Base-by-base conservation (phyloP, 2,113 vertebrate genomes). In the Sphaerodactylus townsendi region DNA sequence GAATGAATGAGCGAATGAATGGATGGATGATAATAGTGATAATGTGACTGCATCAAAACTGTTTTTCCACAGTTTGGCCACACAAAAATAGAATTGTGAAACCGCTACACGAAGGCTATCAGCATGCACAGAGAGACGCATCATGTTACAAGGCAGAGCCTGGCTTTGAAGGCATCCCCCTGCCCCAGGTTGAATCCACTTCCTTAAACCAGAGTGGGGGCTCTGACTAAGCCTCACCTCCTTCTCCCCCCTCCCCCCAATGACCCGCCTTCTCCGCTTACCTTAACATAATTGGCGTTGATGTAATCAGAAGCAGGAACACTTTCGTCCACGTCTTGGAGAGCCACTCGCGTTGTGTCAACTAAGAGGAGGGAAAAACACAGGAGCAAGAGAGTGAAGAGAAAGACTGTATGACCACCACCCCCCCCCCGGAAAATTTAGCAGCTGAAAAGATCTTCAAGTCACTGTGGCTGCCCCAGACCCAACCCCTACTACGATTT, bases 261-360 rank as follows among this genome's bases (percentile, higher is more conserved):
- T 5, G 13, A 4, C 14, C 3, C 30, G 62, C 62, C 46, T 50
- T 39, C 1, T 64, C 2, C 83, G 91, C 87, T 93, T 92, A 97
- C 97, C 96, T 95, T 94, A 91, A 98, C 97, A 73, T 98, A 97
- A 94, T 97, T 98, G 91, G 97, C 97, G 2, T 97, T 98, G 93
- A 97, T 97, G 95, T 97, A 97, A 93, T 98, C 96, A 0, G 97
- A 96, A 77, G 97, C 96, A 0, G 94, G 90, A 46, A 95, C 66
- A 0, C 96, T 95, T 75, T 93, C 88, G 46, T 98, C 97, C 0
- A 64, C 79, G 0, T 97, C 96, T 41, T 75, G 92, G 70, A 98
- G 95, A 21, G 93, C 92, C 68, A 98, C 98, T 3, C 96, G 93
- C 0, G 97, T 98, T 70, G 96, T 97, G 64, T 98, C 97, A 46